phyloP scores from a whole-genome alignment of 92 coral and sea anemone species.

The Parazoanthus darwini region DNA sequence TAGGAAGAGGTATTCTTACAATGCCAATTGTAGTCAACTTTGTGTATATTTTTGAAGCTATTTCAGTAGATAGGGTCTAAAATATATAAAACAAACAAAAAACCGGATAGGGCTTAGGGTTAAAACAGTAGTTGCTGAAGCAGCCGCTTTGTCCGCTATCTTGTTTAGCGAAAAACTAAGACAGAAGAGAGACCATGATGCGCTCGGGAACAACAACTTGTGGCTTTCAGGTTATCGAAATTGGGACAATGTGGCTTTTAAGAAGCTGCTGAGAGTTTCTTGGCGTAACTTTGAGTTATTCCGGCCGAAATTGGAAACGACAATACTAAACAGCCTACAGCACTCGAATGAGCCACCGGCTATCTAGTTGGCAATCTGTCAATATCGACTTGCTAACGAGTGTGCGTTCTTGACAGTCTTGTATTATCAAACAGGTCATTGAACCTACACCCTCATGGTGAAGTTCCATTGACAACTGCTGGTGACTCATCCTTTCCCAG shows the following conservation, averaged over 20 bases:
- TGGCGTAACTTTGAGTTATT: conserved; percentile 15
- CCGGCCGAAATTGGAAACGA: conserved; percentile 24
- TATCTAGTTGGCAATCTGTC: conserved; percentile 33
- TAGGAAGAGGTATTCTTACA: too few species aligned
- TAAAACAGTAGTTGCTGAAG: conserved; percentile 43
- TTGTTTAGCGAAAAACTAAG: conserved; percentile 36
- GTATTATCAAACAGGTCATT: conserved; percentile 23
- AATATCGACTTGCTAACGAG: conserved; percentile 40
- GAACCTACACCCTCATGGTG: conserved; percentile 43
- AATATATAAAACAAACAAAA: neutral
- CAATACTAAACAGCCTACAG: conserved; percentile 12
- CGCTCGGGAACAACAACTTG: conserved; percentile 35
- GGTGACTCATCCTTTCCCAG: conserved; percentile 61
- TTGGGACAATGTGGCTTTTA: conserved; percentile 49
- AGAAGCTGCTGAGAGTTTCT: conserved; percentile 28
- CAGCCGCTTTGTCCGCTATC: conserved; percentile 56
- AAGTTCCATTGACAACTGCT: conserved; percentile 48
- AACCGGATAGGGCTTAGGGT: too few species aligned
- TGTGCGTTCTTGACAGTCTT: conserved; percentile 44
- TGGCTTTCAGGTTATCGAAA: conserved; percentile 50
- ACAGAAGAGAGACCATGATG: conserved; percentile 45
- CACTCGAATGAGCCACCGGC: conserved; percentile 37
- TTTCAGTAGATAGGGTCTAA: neutral
- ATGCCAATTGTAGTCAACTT: too few species aligned
- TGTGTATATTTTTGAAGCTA: too few species aligned